Conservation (phyloP, 2,113 vertebrate species). For the Antechinus flavipes region DNA sequence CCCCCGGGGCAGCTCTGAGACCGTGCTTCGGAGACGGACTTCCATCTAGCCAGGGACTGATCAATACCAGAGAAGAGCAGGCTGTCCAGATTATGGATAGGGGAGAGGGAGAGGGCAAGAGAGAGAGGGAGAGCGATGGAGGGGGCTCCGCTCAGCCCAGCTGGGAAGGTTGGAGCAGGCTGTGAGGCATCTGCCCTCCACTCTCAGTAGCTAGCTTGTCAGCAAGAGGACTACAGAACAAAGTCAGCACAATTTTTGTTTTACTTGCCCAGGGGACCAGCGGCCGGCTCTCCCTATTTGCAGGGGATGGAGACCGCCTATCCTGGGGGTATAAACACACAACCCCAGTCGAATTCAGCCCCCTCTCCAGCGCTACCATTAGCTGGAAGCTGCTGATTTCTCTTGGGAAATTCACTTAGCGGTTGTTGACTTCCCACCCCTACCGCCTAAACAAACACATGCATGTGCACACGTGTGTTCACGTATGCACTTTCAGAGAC, state of each 20-base stretch:
- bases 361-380: not conserved
- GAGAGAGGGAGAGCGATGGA: not conserved
- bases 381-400: not conserved
- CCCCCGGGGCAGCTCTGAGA: conserved; percentile 1
- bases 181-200: conserved; percentile 1
- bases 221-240: not conserved
- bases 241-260: conserved; percentile 2
- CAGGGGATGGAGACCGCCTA: not conserved
- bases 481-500: not conserved
- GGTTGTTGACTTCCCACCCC: not conserved
- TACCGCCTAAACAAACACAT: not conserved
- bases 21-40: not conserved
- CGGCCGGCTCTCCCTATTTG: not conserved
- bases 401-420: not conserved
- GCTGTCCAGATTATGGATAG: not conserved
- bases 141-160: not conserved
- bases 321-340: not conserved
- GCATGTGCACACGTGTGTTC: not conserved
- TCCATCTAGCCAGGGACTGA: not conserved
- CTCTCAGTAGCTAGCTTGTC: not conserved
- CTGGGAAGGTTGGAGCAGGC: conserved; percentile 1
- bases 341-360: not conserved
- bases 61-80: not conserved
- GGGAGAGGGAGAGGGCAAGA: not conserved
- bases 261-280: not conserved